phyloP scores from a whole-genome alignment of 2,797 vertebrate genomes.

The Monodelphis domestica region DNA sequence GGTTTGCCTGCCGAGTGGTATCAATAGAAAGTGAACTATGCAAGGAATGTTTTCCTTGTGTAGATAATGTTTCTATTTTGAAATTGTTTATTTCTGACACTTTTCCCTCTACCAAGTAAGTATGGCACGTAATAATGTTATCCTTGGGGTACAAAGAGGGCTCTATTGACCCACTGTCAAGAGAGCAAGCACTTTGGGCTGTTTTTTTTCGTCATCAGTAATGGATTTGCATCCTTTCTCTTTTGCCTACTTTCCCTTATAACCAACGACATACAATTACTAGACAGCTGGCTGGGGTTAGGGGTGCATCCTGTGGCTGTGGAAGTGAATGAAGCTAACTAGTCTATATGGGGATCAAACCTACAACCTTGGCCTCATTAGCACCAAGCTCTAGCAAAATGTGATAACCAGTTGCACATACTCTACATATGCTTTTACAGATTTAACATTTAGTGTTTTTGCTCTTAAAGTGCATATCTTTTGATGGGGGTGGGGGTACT shows the following conservation, averaged over 20 bases:
- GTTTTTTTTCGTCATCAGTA: not conserved
- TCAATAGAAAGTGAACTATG: constrained; percentile 63
- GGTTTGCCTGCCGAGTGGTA: constrained; percentile 53
- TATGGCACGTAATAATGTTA: constrained; percentile 1
- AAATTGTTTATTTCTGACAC: constrained; percentile 21
- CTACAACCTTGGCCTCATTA: not conserved
- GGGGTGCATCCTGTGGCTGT: not conserved
- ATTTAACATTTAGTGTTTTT: not conserved
- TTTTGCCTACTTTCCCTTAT: constrained; percentile 19
- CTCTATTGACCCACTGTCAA: not conserved
- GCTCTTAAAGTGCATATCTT: not conserved
- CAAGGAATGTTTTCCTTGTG: constrained; percentile 18
- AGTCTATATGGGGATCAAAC: not conserved
- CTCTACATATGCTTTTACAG: not conserved
- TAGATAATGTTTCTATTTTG: constrained; percentile 43
- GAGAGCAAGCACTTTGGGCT: not conserved
- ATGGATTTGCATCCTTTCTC: not conserved
- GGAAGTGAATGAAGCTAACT: not conserved
- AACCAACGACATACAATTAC: constrained; percentile 15
- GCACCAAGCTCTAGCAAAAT: not conserved
- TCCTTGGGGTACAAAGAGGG: not conserved
- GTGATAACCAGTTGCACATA: not conserved
- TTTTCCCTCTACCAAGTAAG: not conserved
- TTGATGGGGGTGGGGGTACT: not conserved
- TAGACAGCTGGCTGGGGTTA: constrained; percentile 43